A percentile compares a stretch with the other conserved stretches of the same genome.
Conservation (phyloP, 2,888 invertebrate species). For the Agonum fuliginosum region DNA sequence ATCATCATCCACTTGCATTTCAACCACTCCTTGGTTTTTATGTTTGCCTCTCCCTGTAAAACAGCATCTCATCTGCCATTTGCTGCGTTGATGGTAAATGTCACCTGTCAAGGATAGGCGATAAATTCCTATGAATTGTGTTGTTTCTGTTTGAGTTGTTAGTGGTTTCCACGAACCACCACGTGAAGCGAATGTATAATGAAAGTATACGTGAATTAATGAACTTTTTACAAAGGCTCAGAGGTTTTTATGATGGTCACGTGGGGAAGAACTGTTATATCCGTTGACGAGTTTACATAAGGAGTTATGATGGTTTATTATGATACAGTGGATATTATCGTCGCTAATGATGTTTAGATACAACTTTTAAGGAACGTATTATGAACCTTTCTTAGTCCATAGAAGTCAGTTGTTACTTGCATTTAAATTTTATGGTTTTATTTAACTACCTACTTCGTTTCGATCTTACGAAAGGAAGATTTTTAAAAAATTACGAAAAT, state of each 20-base stretch:
- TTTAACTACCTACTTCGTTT: no score
- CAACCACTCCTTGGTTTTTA: neutral
- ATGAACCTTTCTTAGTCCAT: no score
- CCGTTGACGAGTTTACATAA: neutral
- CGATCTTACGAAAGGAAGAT: no score
- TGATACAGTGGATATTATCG: no score
- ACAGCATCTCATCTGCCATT: neutral
- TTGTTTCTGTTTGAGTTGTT: no score
- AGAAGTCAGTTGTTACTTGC: no score
- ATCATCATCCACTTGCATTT: neutral
- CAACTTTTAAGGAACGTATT: no score
- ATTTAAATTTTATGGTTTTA: no score
- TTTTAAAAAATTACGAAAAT: no score
- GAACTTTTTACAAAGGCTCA: neutral
- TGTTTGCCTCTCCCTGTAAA: neutral
- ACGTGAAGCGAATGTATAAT: neutral
- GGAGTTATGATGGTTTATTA: no score
- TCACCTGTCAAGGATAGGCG: neutral
- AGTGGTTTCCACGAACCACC: neutral
- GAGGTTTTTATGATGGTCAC: neutral
- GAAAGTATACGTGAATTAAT: neutral
- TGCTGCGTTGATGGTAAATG: neutral
- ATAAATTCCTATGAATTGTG: slow-evolving; percentile 13
- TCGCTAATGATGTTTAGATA: no score
- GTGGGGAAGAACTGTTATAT: neutral